Evolutionary conservation across 2,797 vertebrate genomes (phyloP), one percentile per base, ranked within the genome.

Genomic region (Amniataba percoides): DNA sequence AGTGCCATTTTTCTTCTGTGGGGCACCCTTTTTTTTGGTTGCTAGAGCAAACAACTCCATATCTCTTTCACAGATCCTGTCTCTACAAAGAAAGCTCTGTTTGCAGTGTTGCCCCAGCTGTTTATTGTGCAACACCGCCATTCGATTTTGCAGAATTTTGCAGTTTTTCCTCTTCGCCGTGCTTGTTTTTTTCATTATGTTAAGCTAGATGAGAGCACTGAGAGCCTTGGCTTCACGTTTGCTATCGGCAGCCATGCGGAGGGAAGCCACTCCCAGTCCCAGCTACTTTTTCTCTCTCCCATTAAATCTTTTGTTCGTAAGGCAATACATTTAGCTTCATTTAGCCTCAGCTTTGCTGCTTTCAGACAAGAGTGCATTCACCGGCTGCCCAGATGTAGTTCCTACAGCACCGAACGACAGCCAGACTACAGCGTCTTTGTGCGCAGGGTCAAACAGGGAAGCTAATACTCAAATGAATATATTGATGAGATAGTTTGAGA

Each of bases 71-170:
- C 81, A 62, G 77, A 88, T 88, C 85, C 76, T 74, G 76, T 86
- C 81, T 77, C 46, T 80, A 88, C 90, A 93, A 93, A 93, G 87
- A 82, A 77, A 77, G 80, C 74, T 73, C 61, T 87, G 89, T 93
- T 88, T 91, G 78, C 84, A 23, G 61, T 83, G 87, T 84, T 88
- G 81, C 68, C 77, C 84, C 82, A 83, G 85, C 87, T 84, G 88
- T 91, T 89, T 88, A 81, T 90, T 88, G 77, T 87, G 81, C 78
- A 87, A 84, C 80, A 73, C 82, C 51, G 55, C 45, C 7, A 39
- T 92, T 90, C 75, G 63, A 88, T 92, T 87, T 81, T 80, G 76
- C 83, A n/a, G n/a, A n/a, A n/a, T n/a, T n/a, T n/a, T n/a, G 78
- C 58, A 72, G 73, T 89, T 87, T 80, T 73, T 78, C 42, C 70